Evolutionary conservation across 2,888 invertebrate species (phyloP), one percentile per base, ranked within the genome.

Genomic region (Trisateles emortualis): DNA sequence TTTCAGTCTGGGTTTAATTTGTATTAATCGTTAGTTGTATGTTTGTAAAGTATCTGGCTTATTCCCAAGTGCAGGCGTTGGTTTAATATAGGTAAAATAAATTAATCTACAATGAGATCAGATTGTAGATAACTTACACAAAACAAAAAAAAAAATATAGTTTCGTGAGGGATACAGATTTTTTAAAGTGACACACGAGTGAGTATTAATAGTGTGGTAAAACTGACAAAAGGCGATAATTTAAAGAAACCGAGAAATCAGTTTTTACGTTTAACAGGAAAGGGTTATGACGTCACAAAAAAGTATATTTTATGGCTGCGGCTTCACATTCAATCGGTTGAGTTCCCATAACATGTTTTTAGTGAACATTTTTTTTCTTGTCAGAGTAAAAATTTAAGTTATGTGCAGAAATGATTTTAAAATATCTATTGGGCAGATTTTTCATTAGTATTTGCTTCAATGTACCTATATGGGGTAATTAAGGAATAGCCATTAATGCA

Each of bases 191-290:
- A 44, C 1, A 39, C 29, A 4, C 0, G 0, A 1, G 44, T 45
- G 60, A 65, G 57, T 44, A 48, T 6, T 48, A 29, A 26, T 43
- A 33, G 63, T 70, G 48, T 9, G 19, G 39, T 26, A 6, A 22
- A n/a, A 44, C 55, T 52, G 43, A 52, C 56, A 78, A 78, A 81
- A 72, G 76, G 59, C 72, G 47, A 76, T 78, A 78, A 81, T 78
- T 83, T 77, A 79, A 72, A 67, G 72, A 67, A 75, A 76, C 79
- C 73, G 56, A 75, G 73, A 73, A 80, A 81, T 79, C 76, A 70
- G 71, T 78, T 79, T 77, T 76, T 72, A 76, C 62, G 70, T 70
- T 78, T 74, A 74, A 53, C 67, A 60, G 57, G 75, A 77, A 77
- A 68, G 72, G 70, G 67, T 77, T 74, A 76, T 74, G 75, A 64